Base-by-base conservation (phyloP, 2,797 vertebrate genomes). In the Distichodus sexfasciatus region DNA sequence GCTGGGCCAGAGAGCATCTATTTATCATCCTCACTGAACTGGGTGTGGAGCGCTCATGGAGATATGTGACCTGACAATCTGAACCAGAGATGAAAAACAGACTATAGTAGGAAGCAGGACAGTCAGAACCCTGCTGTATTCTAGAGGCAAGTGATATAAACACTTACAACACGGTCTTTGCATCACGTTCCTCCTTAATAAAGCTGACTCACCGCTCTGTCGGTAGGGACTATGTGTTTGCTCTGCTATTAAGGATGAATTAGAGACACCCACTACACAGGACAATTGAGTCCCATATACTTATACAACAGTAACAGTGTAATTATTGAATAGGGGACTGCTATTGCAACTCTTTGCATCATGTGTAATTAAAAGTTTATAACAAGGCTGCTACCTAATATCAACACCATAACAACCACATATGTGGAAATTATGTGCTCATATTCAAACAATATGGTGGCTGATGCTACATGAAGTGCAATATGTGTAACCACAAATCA, bases 11-110 rank as follows among this genome's bases (percentile, higher is more conserved):
- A 26, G 14, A 59, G 53, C 26, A 12, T 28, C 36, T 44, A 60
- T 70, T 60, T 24, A 70, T 60, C 50, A 71, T 47, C 61, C 21
- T 60, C 61, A 41, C 44, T 66, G 38, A 51, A 66, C 57, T 41
- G 73, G 57, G 73, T 61, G 54, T 55, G 67, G 58, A 66, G 53
- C 41, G 31, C 48, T 60, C 35, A 38, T 53, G 26, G 24, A 43
- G 23, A 61, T 60, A 64, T 69, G 66, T 10, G 35, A 69, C 11
- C 72, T 59, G 60, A 65, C 53, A 29, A 58, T 28, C 35, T 23
- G 8, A 60, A 60, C 35, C 28, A 14, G 33, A 69, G 24, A 50
- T 3, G 17, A 38, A 38, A n/a, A 40, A 21, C 17, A 60, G 57
- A 15, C 46, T 19, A 21, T 43, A 46, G 35, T 29, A 24, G 44